Conservation (phyloP, 2,797 vertebrate genomes). For the Gallinago solitaria region DNA sequence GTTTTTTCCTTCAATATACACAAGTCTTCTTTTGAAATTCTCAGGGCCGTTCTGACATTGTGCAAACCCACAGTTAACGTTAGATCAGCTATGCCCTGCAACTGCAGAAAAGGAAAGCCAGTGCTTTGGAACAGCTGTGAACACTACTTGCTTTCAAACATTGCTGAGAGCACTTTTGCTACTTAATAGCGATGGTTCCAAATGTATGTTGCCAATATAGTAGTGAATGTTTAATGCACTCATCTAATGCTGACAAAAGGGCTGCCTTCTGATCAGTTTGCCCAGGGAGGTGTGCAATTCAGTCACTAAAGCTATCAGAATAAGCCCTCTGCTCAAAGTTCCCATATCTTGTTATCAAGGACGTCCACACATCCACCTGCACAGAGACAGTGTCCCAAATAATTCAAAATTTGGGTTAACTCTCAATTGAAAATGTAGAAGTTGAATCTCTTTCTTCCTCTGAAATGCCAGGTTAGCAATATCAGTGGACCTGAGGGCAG, state of each 20-base stretch:
- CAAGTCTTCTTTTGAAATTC: background rate
- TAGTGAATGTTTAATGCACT: background rate
- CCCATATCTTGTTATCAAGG: background rate
- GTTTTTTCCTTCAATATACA: background rate
- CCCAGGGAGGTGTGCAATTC: background rate
- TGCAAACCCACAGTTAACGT: background rate
- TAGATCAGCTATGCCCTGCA: background rate
- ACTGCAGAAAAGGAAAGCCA: background rate
- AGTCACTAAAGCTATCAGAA: background rate
- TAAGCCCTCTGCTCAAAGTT: background rate
- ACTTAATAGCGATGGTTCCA: background rate
- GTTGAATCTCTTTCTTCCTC: background rate
- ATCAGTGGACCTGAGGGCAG: background rate
- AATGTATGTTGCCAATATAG: background rate
- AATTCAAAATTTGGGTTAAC: background rate
- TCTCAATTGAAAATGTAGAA: background rate
- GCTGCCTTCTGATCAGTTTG: background rate
- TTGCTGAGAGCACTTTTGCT: background rate
- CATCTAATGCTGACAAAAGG: background rate
- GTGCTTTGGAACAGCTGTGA: background rate
- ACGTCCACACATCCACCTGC: background rate
- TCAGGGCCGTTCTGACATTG: background rate
- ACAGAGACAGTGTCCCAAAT: background rate
- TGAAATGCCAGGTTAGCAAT: background rate
- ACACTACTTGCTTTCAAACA: background rate